Base-by-base conservation (phyloP, 1,140 invertebrate species). In the Phymastichus coffea region DNA sequence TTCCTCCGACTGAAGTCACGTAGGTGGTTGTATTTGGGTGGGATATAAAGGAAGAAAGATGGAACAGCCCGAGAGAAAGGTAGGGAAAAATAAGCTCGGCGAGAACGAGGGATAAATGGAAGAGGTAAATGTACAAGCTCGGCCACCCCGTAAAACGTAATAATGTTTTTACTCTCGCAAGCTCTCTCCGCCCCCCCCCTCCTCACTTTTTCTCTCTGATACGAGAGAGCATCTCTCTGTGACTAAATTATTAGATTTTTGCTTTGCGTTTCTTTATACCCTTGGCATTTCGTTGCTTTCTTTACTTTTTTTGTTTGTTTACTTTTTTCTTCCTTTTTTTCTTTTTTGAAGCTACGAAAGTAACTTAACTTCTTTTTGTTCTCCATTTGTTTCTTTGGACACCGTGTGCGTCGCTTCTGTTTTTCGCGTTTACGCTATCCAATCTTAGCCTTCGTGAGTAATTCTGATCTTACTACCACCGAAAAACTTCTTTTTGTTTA, bases 201-300 rank as follows among this genome's bases (percentile, higher is more conserved):
- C n/a, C n/a, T n/a, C n/a, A n/a, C n/a, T n/a, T n/a, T n/a, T n/a
- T n/a, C n/a, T n/a, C n/a, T n/a, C n/a, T n/a, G n/a, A n/a, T n/a
- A n/a, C n/a, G n/a, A n/a, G n/a, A 23, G 20, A 25, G 10, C n/a
- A 22, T 12, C 46, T 25, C n/a, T 64, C 52, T 40, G 44, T 63
- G 57, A 64, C 63, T 69, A 66, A 67, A 67, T 69, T 67, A 67
- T 67, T 69, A 66, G 59, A 67, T 65, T 67, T n/a, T 43, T 26
- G 15, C 26, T 20, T 62, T 56, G 26, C 14, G 63, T 43, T 47
- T 63, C 22, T 25, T n/a, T n/a, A n/a, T n/a, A n/a, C n/a, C n/a
- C n/a, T n/a, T n/a, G n/a, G n/a, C n/a, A n/a, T n/a, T n/a, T n/a
- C n/a, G n/a, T n/a, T n/a, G n/a, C n/a, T n/a, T n/a, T n/a, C n/a